Evolutionary conservation across 2,888 invertebrate species (phyloP), one percentile per base, ranked within the genome.

Genomic region (Drosophila conformis): DNA sequence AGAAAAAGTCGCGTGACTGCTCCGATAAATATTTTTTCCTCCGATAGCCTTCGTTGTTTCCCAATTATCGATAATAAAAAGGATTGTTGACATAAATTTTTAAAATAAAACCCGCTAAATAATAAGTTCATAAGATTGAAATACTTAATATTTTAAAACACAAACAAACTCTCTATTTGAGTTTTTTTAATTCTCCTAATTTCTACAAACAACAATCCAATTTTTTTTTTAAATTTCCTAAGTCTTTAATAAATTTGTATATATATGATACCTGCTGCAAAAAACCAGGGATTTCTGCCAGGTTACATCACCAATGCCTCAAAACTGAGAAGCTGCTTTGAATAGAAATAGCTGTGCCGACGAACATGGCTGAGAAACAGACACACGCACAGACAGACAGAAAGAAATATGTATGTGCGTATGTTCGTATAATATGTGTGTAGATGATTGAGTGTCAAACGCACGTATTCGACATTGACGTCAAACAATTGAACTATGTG

Each of bases 401-500:
- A 31, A 31, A 42, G 31, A 25, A 31, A 31, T 21, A 42, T 31
- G 2, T 31, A 31, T 42, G 29, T 31, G 27, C 13, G 29, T 29
- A 57, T 31, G 5, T 25, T n/a, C 38, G 29, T 40, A 56, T 15
- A 46, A 15, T 46, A 25, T 38, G 56, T 40, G 15, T 31, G 10
- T 42, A 42, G 29, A 57, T 42, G 57, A 42, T 42, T 42, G 57
- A 57, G 42, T 57, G 57, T 57, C 57, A 57, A 57, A 57, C 57
- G 42, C 57, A 57, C 57, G 42, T 57, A 57, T 57, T 42, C 57
- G 57, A 57, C 42, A 40, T 57, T 57, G 57, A 57, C 57, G 57
- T 57, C 57, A 57, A 57, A 21, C 57, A 57, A 57, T 57, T 57
- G 29, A 57, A 31, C 42, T 42, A 42, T 57, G 42, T 57, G 57